Evolutionary conservation across 2,888 invertebrate species (phyloP), one percentile per base, ranked within the genome.

Genomic region (Trichopoda pennipes): DNA sequence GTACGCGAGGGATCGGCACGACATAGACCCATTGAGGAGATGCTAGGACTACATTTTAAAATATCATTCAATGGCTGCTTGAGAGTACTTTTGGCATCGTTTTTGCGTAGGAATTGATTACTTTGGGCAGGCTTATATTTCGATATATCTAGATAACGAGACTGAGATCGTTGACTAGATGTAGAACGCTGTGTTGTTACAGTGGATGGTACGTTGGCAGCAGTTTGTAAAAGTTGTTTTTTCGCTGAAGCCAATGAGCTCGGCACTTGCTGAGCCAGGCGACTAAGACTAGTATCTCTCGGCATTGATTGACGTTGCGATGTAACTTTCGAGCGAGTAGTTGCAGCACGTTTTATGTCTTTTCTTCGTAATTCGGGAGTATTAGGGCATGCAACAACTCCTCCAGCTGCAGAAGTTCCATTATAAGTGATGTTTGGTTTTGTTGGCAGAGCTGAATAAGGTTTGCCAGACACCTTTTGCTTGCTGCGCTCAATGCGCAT

Each of bases 61-160:
- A 81, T 70, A 68, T 80, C 83, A 76, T 81, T 53, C 51, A 72
- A 17, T 56, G 86, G 84, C n/a, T 88, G 87, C 81, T 90, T 89
- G 17, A 91, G 85, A 3, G 91, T 91, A 84, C 90, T 91, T 85
- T 91, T 91, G 86, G 93, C 92, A 66, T 93, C 94, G 86, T 94
- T 94, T 51, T 93, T 89, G 14, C 93, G 90, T 51, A 92, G 86
- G 85, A 92, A 94, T 85, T 89, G 92, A 75, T 90, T 90, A 8
- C 90, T 89, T 80, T 93, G 92, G 2, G 92, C 91, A 61, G 90
- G 91, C 88, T 93, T 93, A 89, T 93, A 94, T 89, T 93, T 93
- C 63, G 93, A 93, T 81, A 94, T 94, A 90, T 94, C 94, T 79
- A 94, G 88, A 86, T 94, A 94, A 63, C 93, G 92, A 14, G 92